phyloP scores from a whole-genome alignment of 2,797 vertebrate species.

The Aldrovandia affinis region DNA sequence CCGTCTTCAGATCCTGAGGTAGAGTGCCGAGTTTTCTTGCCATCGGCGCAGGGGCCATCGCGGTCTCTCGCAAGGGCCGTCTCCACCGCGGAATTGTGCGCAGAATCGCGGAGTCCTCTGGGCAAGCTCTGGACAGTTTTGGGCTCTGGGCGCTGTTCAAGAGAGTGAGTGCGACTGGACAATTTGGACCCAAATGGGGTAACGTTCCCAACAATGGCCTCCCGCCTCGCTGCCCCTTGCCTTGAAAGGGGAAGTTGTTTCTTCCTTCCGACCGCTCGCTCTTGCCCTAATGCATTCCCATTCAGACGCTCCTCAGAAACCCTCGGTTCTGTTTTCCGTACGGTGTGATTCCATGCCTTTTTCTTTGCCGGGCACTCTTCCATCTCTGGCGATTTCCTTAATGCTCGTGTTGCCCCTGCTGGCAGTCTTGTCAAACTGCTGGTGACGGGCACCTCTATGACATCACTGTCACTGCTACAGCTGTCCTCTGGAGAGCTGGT shows the following conservation, averaged over 20 bases:
- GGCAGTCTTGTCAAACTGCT: neutral
- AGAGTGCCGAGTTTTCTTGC: conserved; percentile 25
- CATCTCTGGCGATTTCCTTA: conserved; percentile 11
- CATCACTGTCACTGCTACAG: conserved; percentile 73
- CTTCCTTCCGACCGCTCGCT: conserved; percentile 26
- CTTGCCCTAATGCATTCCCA: conserved; percentile 12
- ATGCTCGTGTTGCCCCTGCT: neutral
- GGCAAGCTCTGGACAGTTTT: neutral
- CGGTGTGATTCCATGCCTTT: neutral
- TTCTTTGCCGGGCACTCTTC: neutral
- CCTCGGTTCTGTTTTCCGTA: neutral
- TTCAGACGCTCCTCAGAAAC: neutral
- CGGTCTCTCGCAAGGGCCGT: neutral
- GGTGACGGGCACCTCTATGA: conserved; percentile 62
- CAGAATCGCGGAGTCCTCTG: conserved; percentile 38
- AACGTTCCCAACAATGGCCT: conserved; percentile 42
- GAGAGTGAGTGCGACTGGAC: neutral
- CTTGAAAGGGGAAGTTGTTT: neutral
- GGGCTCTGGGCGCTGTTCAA: neutral
- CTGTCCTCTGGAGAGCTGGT: conserved; percentile 40
- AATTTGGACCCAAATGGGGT: conserved; percentile 19
- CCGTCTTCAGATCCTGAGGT: conserved; percentile 41
- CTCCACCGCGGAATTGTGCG: neutral
- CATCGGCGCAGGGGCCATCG: neutral
- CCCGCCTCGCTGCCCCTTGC: conserved; percentile 44